Evolutionary conservation across 2,797 vertebrate genomes (phyloP).

Genomic region (Serranus cabrilla): DNA sequence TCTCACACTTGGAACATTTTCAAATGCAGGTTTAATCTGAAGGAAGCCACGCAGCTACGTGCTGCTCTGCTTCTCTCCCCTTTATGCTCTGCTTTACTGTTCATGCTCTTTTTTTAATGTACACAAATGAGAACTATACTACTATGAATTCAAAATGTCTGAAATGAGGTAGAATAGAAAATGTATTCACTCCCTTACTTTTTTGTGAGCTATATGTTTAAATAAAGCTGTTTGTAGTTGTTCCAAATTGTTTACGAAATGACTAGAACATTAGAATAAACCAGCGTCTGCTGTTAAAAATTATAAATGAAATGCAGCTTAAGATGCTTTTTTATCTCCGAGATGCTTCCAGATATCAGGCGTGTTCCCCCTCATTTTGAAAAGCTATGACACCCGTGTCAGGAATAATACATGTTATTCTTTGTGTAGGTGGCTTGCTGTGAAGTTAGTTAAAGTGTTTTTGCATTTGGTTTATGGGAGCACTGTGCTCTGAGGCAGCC

Average conservation of each 20-base stretch:
- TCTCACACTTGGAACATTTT: conserved; percentile 25
- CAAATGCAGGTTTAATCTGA: conserved; percentile 30
- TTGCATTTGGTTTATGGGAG: conserved; percentile 25
- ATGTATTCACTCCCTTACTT: neutral
- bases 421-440: conserved; percentile 55
- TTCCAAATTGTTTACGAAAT: conserved; percentile 30
- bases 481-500: conserved; percentile 11
- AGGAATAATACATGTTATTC: conserved; percentile 32
- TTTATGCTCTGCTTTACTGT: conserved; percentile 7
- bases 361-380: conserved; percentile 13
- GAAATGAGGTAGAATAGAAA: conserved; percentile 21
- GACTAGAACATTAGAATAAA: conserved; percentile 33
- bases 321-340: conserved; percentile 23
- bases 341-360: conserved; percentile 41
- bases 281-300: neutral
- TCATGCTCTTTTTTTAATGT: neutral
- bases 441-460: conserved; percentile 28
- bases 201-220: conserved; percentile 6
- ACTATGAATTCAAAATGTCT: neutral
- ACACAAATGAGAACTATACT: neutral
- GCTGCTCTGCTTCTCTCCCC: neutral
- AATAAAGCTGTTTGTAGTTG: conserved; percentile 24
- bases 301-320: conserved; percentile 29
- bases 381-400: conserved; percentile 45
- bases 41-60: neutral